These are phyloP conservation scores for Anthonomus grandis DNA, from an alignment of 1,140 invertebrate genomes.

Conservation along the genomic window DNA sequence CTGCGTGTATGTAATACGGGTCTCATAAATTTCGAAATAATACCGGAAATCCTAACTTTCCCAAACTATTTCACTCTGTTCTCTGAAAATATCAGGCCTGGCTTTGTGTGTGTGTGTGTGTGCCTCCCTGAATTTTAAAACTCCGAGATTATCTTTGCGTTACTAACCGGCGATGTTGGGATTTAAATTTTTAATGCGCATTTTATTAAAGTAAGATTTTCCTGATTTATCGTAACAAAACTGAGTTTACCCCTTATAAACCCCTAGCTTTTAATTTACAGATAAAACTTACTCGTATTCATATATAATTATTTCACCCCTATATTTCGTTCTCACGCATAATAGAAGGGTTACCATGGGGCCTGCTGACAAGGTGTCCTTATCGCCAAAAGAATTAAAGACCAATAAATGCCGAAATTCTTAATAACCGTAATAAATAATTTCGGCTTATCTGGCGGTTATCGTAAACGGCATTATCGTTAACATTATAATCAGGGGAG, in stretches of 20 bases:
- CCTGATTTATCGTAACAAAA: no score
- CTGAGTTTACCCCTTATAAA: no score
- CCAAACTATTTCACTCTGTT: slow-evolving; percentile 21
- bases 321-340: no score
- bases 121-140: slow-evolving; percentile 6
- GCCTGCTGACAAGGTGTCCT: not conserved
- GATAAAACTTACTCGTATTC: no score
- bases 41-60: slow-evolving; percentile 23
- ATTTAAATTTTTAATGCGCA: no score
- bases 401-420: not conserved
- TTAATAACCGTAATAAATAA: not conserved
- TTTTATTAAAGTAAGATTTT: no score
- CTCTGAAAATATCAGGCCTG: slow-evolving; percentile 19
- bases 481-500: not conserved
- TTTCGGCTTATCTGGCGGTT: not conserved
- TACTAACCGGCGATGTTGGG: no score
- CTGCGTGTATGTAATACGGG: slow-evolving; percentile 12
- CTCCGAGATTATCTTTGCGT: no score
- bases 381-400: not conserved
- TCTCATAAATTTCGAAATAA: slow-evolving; percentile 23
- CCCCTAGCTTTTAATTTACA: no score
- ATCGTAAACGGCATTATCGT: not conserved
- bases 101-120: slow-evolving; percentile 2
- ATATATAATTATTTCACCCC: no score
- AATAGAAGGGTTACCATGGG: no score